A percentile compares a stretch with the other conserved stretches of the same genome.
Evolutionary conservation across 2,113 vertebrate species (phyloP).

Genomic region (Phyllostomus discolor): DNA sequence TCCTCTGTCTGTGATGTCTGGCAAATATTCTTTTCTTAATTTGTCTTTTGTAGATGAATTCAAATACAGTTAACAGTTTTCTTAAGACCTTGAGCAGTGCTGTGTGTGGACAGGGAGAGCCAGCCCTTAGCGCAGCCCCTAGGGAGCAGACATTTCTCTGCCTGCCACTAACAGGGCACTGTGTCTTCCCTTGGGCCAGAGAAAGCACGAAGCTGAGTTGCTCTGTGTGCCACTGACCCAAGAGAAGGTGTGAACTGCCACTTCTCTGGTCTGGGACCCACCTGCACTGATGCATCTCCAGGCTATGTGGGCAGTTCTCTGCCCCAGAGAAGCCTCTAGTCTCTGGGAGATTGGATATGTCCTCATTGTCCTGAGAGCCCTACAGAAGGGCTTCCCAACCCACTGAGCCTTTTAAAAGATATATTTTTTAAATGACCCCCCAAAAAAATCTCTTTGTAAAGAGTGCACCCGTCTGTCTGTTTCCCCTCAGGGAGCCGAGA

Average conservation of each 20-base stretch:
- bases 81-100: background rate
- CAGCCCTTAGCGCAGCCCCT: background rate
- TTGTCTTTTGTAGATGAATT: background rate
- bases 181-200: background rate
- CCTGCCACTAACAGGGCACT: background rate
- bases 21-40: background rate
- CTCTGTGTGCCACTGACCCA: background rate
- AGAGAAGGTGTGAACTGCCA: background rate
- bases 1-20: background rate
- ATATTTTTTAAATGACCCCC: background rate
- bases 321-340: background rate
- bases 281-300: background rate
- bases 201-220: too few relatives aligned
- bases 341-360: background rate
- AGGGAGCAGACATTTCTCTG: background rate
- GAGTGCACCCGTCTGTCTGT: slow-evolving; percentile 31
- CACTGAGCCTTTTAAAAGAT: background rate
- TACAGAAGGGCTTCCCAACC: background rate
- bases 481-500: slow-evolving; percentile 86
- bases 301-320: background rate
- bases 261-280: rapidly evolving
- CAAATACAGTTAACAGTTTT: background rate
- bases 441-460: background rate
- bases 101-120: background rate
- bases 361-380: background rate